Base-by-base conservation (phyloP, 2,797 vertebrate genomes). In the Phrynocephalus guinanensis region DNA sequence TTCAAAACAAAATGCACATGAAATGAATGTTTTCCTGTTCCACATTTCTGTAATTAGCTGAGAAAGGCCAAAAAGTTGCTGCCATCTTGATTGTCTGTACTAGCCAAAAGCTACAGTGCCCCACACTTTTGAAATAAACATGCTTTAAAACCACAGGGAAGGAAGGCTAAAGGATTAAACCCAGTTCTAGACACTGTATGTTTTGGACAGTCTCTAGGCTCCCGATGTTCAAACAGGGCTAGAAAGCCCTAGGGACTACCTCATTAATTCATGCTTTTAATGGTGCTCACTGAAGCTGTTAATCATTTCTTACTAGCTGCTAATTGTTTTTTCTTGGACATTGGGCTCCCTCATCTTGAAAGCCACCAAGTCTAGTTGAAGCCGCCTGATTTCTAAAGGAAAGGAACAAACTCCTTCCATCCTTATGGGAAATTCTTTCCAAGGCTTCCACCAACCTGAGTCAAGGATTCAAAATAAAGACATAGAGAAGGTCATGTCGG, bases 231-330 rank as follows among this genome's bases (percentile, higher is more conserved):
- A 86, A 86, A 88, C 30, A 93, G 76, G 87, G 90, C 94, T 94
- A 92, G 88, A 66, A 0, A 66, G 90, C 93, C 90, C 80, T 79
- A 38, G 92, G 88, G 91, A 91, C 93, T 84, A 86, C 70, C 78
- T 93, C 92, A 94, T 94, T 95, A 95, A 94, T 92, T 95, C 89
- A 85, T 85, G 38, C 90, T 94, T 94, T 85, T 95, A 93, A 95
- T 76, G 60, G 77, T 7, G 60, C 91, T 91, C 91, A 93, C 91
- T 94, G 93, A 95, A 93, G 93, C 90, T 3, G 83, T 93, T 95
- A 93, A 95, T 95, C 95, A 95, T 92, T 89, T 91, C 94, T 96
- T 94, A 95, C 90, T 93, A 94, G 92, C 88, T 92, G 92, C 91
- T 96, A 95, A 94, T 92, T 93, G 93, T 94, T 96, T 94, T 94